These are phyloP conservation scores for Channallabes apus DNA, from an alignment of 2,797 vertebrate genomes.

Conservation along the genomic window DNA sequence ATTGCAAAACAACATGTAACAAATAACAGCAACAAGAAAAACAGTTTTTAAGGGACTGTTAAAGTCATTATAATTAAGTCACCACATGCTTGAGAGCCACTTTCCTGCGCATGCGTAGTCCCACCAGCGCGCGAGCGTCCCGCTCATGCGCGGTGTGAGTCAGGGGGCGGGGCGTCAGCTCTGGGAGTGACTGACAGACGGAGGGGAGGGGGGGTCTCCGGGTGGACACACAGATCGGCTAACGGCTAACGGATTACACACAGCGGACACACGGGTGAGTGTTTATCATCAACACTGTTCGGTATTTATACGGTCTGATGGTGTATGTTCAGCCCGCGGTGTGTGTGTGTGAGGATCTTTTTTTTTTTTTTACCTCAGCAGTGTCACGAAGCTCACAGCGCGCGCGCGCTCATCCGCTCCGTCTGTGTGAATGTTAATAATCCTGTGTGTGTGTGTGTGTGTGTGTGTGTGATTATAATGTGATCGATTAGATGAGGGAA, in stretches of 20 bases:
- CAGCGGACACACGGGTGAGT: slow-evolving; percentile 6
- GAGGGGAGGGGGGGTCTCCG: slow-evolving; percentile 3
- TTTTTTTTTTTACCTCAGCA: neutral
- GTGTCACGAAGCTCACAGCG: slow-evolving; percentile 19
- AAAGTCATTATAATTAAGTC: neutral
- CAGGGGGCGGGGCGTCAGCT: neutral
- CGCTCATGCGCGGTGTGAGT: neutral
- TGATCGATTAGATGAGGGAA: neutral
- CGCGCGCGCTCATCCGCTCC: neutral
- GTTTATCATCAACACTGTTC: neutral
- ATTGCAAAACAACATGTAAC: too few species aligned
- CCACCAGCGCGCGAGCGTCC: neutral
- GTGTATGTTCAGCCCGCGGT: neutral
- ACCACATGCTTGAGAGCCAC: neutral
- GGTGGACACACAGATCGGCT: slow-evolving; percentile 18
- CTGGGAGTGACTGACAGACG: slow-evolving; percentile 1
- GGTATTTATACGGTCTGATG: neutral
- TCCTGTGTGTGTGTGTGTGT: neutral
- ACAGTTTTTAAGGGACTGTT: neutral
- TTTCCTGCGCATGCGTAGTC: neutral
- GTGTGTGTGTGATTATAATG: neutral
- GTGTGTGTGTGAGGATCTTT: neutral
- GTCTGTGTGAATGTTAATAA: neutral
- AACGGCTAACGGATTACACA: slow-evolving; percentile 15
- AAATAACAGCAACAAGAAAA: too few species aligned